These are phyloP conservation scores for Tetragonisca angustula DNA, from an alignment of 2,888 invertebrate genomes.

Conservation along the genomic window DNA sequence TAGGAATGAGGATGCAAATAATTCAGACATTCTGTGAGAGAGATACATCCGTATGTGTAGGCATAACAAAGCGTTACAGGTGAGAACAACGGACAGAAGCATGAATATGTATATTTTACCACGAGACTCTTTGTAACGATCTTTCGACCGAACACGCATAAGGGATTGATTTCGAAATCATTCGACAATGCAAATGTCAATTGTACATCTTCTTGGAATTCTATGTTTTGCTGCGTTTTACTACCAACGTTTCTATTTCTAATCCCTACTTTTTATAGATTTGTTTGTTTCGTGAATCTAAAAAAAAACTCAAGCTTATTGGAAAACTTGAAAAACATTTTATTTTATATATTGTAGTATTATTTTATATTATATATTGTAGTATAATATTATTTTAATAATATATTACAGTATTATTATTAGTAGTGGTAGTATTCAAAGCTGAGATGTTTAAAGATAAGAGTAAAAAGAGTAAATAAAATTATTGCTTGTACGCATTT, in stretches of 20 bases:
- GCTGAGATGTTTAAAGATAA: too few relatives aligned
- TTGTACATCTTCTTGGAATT: constrained; percentile 7
- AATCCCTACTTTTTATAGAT: background rate
- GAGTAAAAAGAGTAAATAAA: too few relatives aligned
- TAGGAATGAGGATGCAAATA: constrained; percentile 50
- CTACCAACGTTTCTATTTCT: background rate
- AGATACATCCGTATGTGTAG: constrained; percentile 44
- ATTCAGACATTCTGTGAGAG: constrained; percentile 45
- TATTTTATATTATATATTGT: too few relatives aligned
- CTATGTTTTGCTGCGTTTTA: background rate
- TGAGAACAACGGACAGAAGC: constrained; percentile 47
- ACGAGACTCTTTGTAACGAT: constrained; percentile 53
- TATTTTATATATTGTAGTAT: too few relatives aligned
- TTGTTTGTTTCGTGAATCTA: background rate
- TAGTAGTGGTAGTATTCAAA: too few relatives aligned
- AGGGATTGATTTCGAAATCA: constrained; percentile 48
- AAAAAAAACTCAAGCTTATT: background rate
- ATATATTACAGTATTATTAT: too few relatives aligned
- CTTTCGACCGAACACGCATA: constrained; percentile 30
- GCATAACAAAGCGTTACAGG: constrained; percentile 48
- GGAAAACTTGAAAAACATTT: too few relatives aligned
- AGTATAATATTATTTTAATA: too few relatives aligned
- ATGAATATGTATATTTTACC: constrained; percentile 33
- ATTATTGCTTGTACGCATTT: too few relatives aligned
- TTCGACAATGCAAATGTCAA: background rate